Evolutionary conservation across 2,888 invertebrate species (phyloP).

Genomic region (Diarsia brunnea): DNA sequence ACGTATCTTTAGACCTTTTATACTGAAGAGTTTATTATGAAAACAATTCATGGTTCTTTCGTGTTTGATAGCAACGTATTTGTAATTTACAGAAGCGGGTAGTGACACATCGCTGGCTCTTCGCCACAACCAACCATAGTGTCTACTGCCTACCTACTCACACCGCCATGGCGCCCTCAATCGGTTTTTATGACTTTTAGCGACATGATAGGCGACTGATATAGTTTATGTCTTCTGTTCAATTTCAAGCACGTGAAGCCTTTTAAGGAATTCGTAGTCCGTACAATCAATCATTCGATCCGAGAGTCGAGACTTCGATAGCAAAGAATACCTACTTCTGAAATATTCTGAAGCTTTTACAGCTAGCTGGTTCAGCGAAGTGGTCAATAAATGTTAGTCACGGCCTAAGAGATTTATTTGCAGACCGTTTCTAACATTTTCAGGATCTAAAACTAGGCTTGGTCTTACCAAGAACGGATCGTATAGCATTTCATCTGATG

Average conservation of each 20-base stretch:
- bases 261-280: constrained; percentile 26
- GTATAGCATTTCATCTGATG: constrained; percentile 33
- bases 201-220: constrained; percentile 39
- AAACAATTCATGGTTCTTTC: constrained; percentile 11
- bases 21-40: constrained; percentile 32
- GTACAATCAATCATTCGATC: constrained; percentile 44
- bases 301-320: constrained; percentile 7
- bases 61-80: constrained; percentile 10
- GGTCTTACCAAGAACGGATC: constrained; percentile 19
- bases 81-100: constrained; percentile 33
- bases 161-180: constrained; percentile 30
- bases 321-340: constrained; percentile 28
- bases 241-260: constrained; percentile 35
- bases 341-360: constrained; percentile 44
- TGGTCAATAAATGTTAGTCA: constrained; percentile 54
- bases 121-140: constrained; percentile 44
- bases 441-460: constrained; percentile 31
- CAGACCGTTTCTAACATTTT: constrained; percentile 30
- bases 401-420: constrained; percentile 49
- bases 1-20: neutral
- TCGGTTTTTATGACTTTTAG: constrained; percentile 46
- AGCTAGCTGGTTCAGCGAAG: constrained; percentile 42
- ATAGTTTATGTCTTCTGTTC: constrained; percentile 42
- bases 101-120: constrained; percentile 49
- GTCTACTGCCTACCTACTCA: constrained; percentile 27